Percentiles rank a stretch among this genome's conserved stretches.
phyloP scores from a whole-genome alignment of 2,888 invertebrate genomes.

The Norana najaformis region DNA sequence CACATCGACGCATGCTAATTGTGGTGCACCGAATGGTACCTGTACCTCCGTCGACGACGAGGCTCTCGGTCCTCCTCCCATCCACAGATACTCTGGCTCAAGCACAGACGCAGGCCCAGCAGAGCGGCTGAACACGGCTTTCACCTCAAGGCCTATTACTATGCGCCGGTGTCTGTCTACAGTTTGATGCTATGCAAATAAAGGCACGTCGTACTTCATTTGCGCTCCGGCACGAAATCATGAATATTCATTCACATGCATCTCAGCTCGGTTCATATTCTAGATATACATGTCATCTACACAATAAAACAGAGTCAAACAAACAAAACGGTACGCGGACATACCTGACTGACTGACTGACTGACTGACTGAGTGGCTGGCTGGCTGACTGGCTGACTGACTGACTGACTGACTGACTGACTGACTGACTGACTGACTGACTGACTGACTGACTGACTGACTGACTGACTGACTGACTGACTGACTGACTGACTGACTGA shows the following conservation, averaged over 20 bases:
- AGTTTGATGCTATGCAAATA: constrained; percentile 6
- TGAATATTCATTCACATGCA: neutral
- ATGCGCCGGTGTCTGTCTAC: neutral
- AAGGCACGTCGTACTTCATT: neutral
- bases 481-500: too few species aligned
- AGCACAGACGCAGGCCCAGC: neutral
- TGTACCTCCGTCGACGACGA: too few species aligned
- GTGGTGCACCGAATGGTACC: too few species aligned
- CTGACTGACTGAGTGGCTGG: neutral
- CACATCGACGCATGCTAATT: too few species aligned
- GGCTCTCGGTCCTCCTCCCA: neutral
- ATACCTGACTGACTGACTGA: neutral
- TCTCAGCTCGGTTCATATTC: neutral
- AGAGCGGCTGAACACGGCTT: neutral
- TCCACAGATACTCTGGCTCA: neutral
- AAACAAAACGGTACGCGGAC: neutral
- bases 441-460: too few species aligned
- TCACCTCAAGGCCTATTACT: neutral
- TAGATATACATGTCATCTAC: neutral
- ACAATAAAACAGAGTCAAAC: neutral
- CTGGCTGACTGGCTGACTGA: neutral
- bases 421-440: neutral
- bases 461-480: too few species aligned
- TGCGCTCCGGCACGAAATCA: neutral
- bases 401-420: neutral